Evolutionary conservation across 2,113 vertebrate species (phyloP).

Genomic region (Globicephala melas): DNA sequence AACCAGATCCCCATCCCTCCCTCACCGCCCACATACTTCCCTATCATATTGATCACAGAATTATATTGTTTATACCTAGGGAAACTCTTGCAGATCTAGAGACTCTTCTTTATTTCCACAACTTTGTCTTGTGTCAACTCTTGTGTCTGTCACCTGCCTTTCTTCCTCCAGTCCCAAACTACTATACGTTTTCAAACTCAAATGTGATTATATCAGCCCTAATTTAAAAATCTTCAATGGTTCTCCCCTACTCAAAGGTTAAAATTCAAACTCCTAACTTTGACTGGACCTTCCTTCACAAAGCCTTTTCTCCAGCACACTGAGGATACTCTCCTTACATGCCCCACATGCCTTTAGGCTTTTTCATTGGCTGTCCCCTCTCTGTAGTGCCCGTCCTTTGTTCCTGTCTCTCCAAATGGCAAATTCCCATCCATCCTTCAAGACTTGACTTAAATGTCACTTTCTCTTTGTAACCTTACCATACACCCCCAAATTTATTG

Average conservation of each 20-base stretch:
- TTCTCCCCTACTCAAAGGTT: background rate
- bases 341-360: too few species aligned
- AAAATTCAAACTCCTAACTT: background rate
- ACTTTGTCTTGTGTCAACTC: background rate
- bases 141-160: background rate
- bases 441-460: background rate
- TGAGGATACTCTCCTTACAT: background rate
- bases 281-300: background rate
- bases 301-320: background rate
- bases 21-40: background rate
- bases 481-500: background rate
- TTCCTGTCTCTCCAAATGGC: background rate
- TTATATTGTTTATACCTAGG: background rate
- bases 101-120: background rate
- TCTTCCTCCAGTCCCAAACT: background rate
- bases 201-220: background rate
- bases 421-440: background rate
- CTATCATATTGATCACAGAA: background rate
- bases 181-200: background rate
- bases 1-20: background rate
- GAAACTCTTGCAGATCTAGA: conserved; percentile 10
- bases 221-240: conserved; percentile 23
- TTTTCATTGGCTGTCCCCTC: background rate
- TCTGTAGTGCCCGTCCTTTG: background rate
- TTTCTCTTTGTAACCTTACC: background rate